Conservation (phyloP, 2,888 invertebrate genomes). For the Hermaeophaga mercurialis region DNA sequence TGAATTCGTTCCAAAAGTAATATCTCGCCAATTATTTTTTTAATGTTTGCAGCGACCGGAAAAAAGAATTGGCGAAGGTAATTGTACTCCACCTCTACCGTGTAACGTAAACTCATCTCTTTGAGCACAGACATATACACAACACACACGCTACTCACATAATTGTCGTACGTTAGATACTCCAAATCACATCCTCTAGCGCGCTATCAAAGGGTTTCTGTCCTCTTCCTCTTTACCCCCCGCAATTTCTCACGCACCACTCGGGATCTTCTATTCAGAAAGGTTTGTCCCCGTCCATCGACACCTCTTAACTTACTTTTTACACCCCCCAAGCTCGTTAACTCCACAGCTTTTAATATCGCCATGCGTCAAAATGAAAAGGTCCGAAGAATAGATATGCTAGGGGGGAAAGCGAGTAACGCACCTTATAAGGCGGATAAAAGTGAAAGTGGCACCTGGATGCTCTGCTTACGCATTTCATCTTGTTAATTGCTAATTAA, state of each 20-base stretch:
- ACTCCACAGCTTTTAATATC: conserved; percentile 44
- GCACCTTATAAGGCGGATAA: conserved; percentile 25
- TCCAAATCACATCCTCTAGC: conserved; percentile 44
- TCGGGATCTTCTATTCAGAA: conserved; percentile 30
- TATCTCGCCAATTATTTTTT: too few relatives aligned
- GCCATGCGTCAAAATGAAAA: conserved; percentile 32
- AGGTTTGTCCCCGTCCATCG: conserved; percentile 27
- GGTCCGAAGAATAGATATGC: conserved; percentile 28
- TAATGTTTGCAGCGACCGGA: too few relatives aligned
- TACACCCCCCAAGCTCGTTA: conserved; percentile 46
- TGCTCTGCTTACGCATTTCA: not conserved
- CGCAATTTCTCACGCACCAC: conserved; percentile 24
- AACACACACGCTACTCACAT: conserved; percentile 39
- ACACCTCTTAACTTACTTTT: conserved; percentile 47
- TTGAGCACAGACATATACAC: conserved; percentile 23
- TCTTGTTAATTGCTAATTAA: too few relatives aligned
- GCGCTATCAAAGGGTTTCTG: conserved; percentile 45
- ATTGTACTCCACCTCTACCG: conserved; percentile 5
- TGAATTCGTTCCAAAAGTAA: too few relatives aligned
- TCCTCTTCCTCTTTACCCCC: conserved; percentile 29
- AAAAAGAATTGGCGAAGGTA: too few relatives aligned
- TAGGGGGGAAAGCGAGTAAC: conserved; percentile 20
- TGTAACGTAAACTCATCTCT: not conserved
- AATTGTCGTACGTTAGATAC: conserved; percentile 46
- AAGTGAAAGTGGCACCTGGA: conserved; percentile 8